Evolutionary conservation across 2,888 invertebrate genomes (phyloP).

Genomic region (Tortrix viridana): DNA sequence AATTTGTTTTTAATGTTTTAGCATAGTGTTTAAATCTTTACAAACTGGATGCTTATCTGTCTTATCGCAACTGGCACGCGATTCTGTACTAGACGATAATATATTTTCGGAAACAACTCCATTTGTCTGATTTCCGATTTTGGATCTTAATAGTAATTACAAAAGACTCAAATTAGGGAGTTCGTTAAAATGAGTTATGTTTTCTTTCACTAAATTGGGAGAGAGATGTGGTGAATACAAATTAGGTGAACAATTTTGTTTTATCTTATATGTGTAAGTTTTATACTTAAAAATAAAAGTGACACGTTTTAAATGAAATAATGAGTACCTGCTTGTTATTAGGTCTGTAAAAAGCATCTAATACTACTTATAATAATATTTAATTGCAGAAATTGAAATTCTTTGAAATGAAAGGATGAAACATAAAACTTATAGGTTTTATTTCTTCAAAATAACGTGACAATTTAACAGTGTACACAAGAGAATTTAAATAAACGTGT

Average conservation of each 20-base stretch:
- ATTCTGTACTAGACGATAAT: slow-evolving; percentile 75
- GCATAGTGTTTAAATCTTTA: slow-evolving; percentile 45
- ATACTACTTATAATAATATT: too few relatives aligned
- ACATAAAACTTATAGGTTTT: too few relatives aligned
- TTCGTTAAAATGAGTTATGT: neutral
- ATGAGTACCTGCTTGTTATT: neutral
- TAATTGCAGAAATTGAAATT: too few relatives aligned
- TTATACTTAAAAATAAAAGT: slow-evolving; percentile 19
- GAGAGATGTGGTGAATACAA: slow-evolving; percentile 72
- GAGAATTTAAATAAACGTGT: too few relatives aligned
- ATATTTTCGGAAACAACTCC: slow-evolving; percentile 50
- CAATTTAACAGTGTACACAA: too few relatives aligned
- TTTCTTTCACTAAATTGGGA: slow-evolving; percentile 36
- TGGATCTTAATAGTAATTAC: neutral
- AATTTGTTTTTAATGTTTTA: slow-evolving; percentile 23
- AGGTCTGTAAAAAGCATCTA: neutral
- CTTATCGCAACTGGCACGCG: slow-evolving; percentile 68
- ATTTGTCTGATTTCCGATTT: neutral
- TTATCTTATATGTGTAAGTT: slow-evolving; percentile 54
- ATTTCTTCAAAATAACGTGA: too few relatives aligned
- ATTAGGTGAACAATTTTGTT: slow-evolving; percentile 69
- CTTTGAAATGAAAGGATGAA: too few relatives aligned
- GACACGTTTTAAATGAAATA: neutral
- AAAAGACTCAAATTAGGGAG: neutral
- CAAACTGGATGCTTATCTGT: slow-evolving; percentile 61